These are phyloP conservation scores for Aepyceros melampus DNA, from an alignment of 2,113 vertebrate species.

Conservation along the genomic window DNA sequence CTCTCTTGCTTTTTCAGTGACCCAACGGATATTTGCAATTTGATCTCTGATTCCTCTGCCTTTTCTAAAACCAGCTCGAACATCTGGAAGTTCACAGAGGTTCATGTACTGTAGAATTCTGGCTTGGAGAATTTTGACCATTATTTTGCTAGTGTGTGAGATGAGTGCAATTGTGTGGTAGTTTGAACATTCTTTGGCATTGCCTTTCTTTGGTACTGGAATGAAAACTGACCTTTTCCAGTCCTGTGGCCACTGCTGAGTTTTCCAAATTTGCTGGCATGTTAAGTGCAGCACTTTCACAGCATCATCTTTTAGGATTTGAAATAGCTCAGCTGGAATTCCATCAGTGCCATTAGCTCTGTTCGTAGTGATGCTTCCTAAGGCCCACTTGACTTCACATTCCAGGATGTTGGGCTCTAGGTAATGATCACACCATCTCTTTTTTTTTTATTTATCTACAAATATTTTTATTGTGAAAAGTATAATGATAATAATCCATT, in stretches of 20 bases:
- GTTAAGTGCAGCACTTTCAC: background rate
- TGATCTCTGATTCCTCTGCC: background rate
- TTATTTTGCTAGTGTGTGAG: background rate
- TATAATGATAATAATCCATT: background rate
- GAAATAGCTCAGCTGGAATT: background rate
- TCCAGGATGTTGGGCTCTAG: background rate
- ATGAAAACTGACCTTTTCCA: background rate
- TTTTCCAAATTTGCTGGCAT: background rate
- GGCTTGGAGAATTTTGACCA: background rate
- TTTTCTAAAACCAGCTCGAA: background rate
- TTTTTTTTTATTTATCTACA: background rate
- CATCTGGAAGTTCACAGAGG: background rate
- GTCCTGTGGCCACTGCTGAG: background rate
- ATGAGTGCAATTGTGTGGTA: background rate
- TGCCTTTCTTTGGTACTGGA: background rate
- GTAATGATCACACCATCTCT: background rate
- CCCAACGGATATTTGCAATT: background rate
- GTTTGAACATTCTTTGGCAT: background rate
- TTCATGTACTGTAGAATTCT: background rate
- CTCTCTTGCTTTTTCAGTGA: background rate
- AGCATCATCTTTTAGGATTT: background rate
- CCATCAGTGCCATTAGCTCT: background rate
- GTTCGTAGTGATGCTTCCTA: background rate
- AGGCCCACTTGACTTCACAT: background rate
- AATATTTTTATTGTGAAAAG: constrained; percentile 74